phyloP scores from a whole-genome alignment of 2,888 invertebrate species.

The Athrips mouffetella region DNA sequence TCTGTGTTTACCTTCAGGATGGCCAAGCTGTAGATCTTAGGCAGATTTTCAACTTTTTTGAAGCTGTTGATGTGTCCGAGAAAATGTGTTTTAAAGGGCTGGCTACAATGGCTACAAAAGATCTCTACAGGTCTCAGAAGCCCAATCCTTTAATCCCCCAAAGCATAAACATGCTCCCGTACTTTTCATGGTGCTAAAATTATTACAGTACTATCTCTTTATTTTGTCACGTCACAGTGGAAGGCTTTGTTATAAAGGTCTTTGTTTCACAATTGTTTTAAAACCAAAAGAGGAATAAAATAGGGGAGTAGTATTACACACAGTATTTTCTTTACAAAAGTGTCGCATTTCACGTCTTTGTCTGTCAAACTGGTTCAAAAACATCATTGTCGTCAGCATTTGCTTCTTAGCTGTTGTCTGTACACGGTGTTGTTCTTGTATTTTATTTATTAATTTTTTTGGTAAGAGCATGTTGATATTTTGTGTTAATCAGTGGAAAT shows the following conservation, averaged over 20 bases:
- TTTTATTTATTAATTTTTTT: constrained; percentile 25
- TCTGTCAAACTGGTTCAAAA: constrained; percentile 49
- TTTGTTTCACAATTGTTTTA: constrained; percentile 44
- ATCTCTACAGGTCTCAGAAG: too few relatives aligned
- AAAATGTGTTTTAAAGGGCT: too few relatives aligned
- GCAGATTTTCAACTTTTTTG: too few relatives aligned
- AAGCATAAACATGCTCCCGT: constrained; percentile 24
- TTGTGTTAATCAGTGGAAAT: constrained; percentile 39
- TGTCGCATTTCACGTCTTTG: constrained; percentile 43
- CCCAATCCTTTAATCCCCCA: too few relatives aligned
- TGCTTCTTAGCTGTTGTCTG: constrained; percentile 35
- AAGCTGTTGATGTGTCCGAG: too few relatives aligned
- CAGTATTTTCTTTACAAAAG: constrained; percentile 29
- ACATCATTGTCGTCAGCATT: constrained; percentile 45
- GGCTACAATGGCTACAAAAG: too few relatives aligned
- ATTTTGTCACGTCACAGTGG: not conserved
- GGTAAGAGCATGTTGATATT: constrained; percentile 6
- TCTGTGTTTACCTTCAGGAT: too few relatives aligned
- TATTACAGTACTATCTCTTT: not conserved
- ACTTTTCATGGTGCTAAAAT: constrained; percentile 24
- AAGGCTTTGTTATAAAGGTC: constrained; percentile 11
- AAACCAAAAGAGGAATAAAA: constrained; percentile 40
- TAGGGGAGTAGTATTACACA: constrained; percentile 35
- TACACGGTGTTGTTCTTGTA: constrained; percentile 32
- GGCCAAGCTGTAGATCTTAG: too few relatives aligned